Evolutionary conservation across 2,888 invertebrate species (phyloP).

Genomic region (Camponotus fellah): DNA sequence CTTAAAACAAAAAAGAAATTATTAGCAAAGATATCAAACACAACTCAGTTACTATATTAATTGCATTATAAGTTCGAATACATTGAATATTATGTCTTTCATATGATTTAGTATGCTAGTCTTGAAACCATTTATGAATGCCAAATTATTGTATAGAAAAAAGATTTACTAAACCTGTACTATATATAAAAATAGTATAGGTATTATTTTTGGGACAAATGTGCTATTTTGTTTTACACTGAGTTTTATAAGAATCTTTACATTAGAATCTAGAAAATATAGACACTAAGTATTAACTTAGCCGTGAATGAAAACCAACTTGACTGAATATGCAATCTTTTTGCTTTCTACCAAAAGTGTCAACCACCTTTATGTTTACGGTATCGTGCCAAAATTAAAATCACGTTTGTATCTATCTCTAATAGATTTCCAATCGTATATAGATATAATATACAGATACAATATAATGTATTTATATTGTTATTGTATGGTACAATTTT

Average conservation of each 20-base stretch:
- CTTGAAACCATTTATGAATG: constrained; percentile 35
- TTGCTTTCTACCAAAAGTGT: constrained; percentile 26
- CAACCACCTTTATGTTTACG: constrained; percentile 48
- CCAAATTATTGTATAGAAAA: constrained; percentile 51
- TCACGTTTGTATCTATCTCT: not conserved
- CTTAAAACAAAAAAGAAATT: constrained; percentile 9
- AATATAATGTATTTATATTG: constrained; percentile 1
- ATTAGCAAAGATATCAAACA: constrained; percentile 13
- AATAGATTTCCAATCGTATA: constrained; percentile 3
- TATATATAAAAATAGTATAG: constrained; percentile 26
- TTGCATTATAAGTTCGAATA: constrained; percentile 42
- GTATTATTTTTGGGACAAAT: constrained; percentile 58
- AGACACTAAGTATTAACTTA: constrained; percentile 14
- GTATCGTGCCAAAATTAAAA: constrained; percentile 69
- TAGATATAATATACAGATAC: constrained; percentile 8
- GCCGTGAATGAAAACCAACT: constrained; percentile 34
- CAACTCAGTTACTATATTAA: constrained; percentile 24
- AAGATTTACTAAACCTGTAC: constrained; percentile 18
- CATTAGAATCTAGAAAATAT: constrained; percentile 30
- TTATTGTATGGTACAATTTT: not conserved
- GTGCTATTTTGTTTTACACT: constrained; percentile 31
- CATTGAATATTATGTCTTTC: constrained; percentile 39
- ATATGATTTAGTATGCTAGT: constrained; percentile 31
- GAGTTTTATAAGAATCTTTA: constrained; percentile 41
- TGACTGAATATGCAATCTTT: constrained; percentile 46